Evolutionary conservation across 2,113 vertebrate species (phyloP).

Genomic region (Lophochroa leadbeateri): DNA sequence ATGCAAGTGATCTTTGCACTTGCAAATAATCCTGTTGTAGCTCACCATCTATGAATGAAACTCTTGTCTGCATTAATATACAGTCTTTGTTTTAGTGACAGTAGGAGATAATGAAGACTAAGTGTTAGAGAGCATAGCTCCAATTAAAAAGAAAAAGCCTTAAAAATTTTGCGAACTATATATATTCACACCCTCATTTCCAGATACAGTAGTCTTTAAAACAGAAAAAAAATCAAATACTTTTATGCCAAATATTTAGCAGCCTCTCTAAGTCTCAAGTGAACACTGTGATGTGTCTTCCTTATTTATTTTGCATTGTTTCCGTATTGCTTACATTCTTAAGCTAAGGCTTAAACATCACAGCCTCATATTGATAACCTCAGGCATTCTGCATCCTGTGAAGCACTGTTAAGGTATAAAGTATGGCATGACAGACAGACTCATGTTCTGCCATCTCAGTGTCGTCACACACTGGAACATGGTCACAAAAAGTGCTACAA

Average conservation of each 20-base stretch:
- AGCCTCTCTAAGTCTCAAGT: neutral
- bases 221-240: neutral
- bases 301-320: neutral
- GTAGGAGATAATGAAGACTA: neutral
- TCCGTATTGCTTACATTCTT: neutral
- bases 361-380: neutral
- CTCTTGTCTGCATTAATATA: neutral
- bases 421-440: no score
- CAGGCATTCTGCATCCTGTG: neutral
- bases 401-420: accelerated
- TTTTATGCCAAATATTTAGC: neutral
- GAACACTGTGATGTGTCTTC: neutral
- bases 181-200: neutral
- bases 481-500: neutral
- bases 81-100: neutral
- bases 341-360: neutral
- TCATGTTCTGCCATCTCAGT: neutral
- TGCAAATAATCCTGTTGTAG: slow-evolving; percentile 50
- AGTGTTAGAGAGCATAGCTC: neutral
- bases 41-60: slow-evolving; percentile 20
- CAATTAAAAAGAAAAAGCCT: neutral
- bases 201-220: neutral
- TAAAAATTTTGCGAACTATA: neutral
- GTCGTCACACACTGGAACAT: neutral
- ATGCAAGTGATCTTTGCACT: slow-evolving; percentile 63